phyloP scores from a whole-genome alignment of 1,140 invertebrate species.

The Pantala flavescens region DNA sequence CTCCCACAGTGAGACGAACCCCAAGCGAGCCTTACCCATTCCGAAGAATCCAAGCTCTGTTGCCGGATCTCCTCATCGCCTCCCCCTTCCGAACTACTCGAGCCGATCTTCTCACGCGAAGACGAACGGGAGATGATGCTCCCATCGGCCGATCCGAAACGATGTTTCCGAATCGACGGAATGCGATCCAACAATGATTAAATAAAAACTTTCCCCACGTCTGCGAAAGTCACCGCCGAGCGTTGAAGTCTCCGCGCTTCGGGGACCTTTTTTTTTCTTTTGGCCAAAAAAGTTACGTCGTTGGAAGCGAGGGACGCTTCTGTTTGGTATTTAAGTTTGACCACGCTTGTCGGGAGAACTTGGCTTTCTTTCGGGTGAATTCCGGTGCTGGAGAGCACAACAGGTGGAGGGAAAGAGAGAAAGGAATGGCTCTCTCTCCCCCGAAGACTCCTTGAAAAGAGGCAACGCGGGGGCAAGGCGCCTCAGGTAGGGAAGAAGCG shows the following conservation, averaged over 20 bases:
- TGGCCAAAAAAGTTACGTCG: no score
- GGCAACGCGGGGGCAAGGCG: constrained; percentile 3
- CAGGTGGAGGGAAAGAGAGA: constrained; percentile 3
- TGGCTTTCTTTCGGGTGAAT: not conserved
- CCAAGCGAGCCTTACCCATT: constrained; percentile 2
- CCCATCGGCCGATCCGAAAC: not conserved
- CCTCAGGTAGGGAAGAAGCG: not conserved
- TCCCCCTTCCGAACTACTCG: not conserved
- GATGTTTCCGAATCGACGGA: no score
- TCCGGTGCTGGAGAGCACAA: constrained; percentile 2
- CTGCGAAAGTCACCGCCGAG: no score
- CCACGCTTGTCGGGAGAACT: not conserved
- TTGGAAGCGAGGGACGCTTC: not conserved
- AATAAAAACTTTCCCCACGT: no score
- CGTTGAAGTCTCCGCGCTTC: no score
- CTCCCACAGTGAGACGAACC: not conserved
- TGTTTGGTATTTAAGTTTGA: not conserved
- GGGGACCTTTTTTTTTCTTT: no score
- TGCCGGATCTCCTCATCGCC: not conserved
- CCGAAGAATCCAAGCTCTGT: not conserved
- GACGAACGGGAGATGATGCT: not conserved
- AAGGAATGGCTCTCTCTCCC: not conserved
- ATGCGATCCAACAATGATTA: no score
- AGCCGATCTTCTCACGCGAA: not conserved
- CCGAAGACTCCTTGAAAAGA: not conserved